Evolutionary conservation across 2,797 vertebrate species (phyloP).

Genomic region (Orestias chungarensis): DNA sequence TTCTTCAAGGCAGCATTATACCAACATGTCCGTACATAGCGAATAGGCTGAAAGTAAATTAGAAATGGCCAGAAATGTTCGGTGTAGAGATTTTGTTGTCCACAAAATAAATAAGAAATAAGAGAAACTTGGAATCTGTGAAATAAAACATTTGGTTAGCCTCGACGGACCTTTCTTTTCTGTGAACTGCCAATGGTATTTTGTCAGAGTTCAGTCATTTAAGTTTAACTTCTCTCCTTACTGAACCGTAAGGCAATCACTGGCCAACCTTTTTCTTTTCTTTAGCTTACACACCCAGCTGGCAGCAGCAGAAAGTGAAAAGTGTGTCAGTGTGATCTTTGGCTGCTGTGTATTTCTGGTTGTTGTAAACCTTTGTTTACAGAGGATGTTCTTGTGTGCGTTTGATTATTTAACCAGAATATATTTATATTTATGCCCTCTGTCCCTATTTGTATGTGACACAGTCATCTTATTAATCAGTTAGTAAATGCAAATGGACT

Average conservation of each 20-base stretch:
- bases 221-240: constrained; percentile 35
- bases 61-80: not conserved
- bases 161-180: not conserved
- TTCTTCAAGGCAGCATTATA: not conserved
- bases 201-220: constrained; percentile 33
- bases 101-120: not conserved
- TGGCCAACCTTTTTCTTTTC: constrained; percentile 40
- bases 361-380: not conserved
- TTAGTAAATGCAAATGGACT: constrained; percentile 67
- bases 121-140: constrained; percentile 1
- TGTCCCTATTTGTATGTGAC: constrained; percentile 40
- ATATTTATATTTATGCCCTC: constrained; percentile 32
- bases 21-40: not conserved
- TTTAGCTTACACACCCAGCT: constrained; percentile 32
- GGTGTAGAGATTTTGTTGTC: not conserved
- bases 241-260: constrained; percentile 49
- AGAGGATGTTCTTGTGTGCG: not conserved
- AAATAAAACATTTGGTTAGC: constrained; percentile 6
- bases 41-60: not conserved
- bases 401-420: constrained; percentile 20
- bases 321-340: not conserved
- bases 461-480: constrained; percentile 66
- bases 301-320: constrained; percentile 17
- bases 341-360: not conserved
- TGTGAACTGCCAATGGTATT: constrained; percentile 33